Evolutionary conservation across 2,797 vertebrate species (phyloP), one percentile per base, ranked within the genome.

Genomic region (Peromyscus aztecus): DNA sequence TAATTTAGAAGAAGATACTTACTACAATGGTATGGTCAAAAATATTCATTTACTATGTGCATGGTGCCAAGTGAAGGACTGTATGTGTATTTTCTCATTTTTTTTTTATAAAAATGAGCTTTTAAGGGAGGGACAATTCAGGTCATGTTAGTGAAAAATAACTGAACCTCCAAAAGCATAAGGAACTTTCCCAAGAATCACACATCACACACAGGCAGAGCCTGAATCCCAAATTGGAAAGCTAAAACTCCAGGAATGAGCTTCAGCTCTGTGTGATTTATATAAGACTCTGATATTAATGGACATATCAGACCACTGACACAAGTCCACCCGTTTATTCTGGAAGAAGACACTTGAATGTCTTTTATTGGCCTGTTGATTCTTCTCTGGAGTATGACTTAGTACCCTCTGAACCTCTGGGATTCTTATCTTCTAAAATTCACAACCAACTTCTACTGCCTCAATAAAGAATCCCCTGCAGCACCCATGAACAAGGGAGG

Each of bases 371-470:
- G 13, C 27, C 59, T 86, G 8, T 78, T 94, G 77, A 55, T 94
- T 97, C 77, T 94, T 37, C 71, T 94, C 43, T 81, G 57, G 43
- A 86, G 24, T 93, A 12, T 96, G 73, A 91, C 67, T 93, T 92
- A 61, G 40, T 81, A 81, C 92, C 23, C 40, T 52, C 34, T 76
- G 63, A 19, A 40, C n/a, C 8, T 92, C 69, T 92, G 61, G 80
- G 27, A 94, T 73, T 80, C 24, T 55, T 94, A 82, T 65, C 82
- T 95, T 94, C 69, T 91, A 76, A 95, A 94, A 95, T 94, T 93
- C 52, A 89, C 13, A 43, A 57, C 17, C 73, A 87, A 14, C 4
- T 95, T 81, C 73, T 83, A 21, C 23, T 84, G 24, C 52, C 67
- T 0, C 82, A 90, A 89, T 91, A 63, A 94, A 83, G 77, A 92